A percentile compares a stretch with the other conserved stretches of the same genome.
These are phyloP conservation scores for Calliphora vomitoria DNA, from an alignment of 2,888 invertebrate species.

Conservation along the genomic window DNA sequence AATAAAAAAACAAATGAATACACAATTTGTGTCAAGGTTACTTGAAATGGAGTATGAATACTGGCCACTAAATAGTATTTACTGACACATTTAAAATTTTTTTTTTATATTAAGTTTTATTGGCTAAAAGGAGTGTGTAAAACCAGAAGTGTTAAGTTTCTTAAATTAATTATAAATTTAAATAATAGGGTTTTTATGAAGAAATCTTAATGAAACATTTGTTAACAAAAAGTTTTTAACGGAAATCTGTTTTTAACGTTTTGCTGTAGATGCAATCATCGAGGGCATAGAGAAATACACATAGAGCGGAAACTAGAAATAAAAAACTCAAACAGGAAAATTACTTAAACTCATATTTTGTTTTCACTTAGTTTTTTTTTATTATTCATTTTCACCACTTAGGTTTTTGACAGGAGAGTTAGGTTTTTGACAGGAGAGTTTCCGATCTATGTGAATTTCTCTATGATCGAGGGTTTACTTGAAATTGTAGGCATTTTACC, in stretches of 20 bases:
- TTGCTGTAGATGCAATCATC: neutral
- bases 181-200: neutral
- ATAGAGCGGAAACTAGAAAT: too few relatives aligned
- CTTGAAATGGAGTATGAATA: neutral
- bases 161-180: neutral
- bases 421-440: too few relatives aligned
- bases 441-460: too few relatives aligned
- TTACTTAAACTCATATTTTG: too few relatives aligned
- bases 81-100: neutral
- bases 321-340: too few relatives aligned
- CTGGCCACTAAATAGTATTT: neutral
- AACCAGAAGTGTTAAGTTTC: neutral
- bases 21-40: constrained; percentile 30
- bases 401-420: too few relatives aligned
- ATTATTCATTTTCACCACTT: too few relatives aligned
- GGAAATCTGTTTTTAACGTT: neutral
- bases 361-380: too few relatives aligned
- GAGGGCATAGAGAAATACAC: too few relatives aligned
- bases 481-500: too few relatives aligned
- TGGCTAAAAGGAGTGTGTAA: neutral
- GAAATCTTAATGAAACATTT: neutral
- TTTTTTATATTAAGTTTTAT: neutral
- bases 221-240: neutral
- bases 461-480: too few relatives aligned
- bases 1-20: neutral